phyloP scores from a whole-genome alignment of 2,888 invertebrate genomes.

The Dasypogon diadema region DNA sequence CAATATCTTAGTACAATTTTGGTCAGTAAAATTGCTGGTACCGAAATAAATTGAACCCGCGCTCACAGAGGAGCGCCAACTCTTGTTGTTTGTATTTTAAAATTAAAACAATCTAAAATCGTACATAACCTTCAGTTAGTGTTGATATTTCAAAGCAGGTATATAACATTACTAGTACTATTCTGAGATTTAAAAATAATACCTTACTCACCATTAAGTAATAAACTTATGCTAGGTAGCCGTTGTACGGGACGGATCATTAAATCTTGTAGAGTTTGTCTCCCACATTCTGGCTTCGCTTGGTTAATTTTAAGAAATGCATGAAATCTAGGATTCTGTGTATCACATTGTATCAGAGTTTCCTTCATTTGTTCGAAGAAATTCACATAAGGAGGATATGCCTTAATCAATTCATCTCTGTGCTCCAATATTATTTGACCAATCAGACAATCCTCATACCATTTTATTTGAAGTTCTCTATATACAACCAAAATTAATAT shows the following conservation, averaged over 20 bases:
- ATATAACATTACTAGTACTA: not conserved
- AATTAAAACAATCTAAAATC: too few species aligned
- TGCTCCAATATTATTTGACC: conserved; percentile 91
- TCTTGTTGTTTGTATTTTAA: too few species aligned
- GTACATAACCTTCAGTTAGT: too few species aligned
- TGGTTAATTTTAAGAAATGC: conserved; percentile 97
- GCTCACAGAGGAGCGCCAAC: too few species aligned
- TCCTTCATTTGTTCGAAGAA: conserved; percentile 98
- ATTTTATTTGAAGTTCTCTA: conserved; percentile 70
- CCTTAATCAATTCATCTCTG: conserved; percentile 88
- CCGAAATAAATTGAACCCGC: too few species aligned
- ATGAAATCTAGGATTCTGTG: conserved; percentile 94
- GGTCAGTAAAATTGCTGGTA: too few species aligned
- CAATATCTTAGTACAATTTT: too few species aligned
- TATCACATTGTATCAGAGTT: conserved; percentile 90
- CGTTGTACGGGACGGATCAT: conserved; percentile 98
- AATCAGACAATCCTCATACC: conserved; percentile 89
- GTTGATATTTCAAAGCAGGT: conserved; percentile 1
- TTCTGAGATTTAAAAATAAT: not conserved
- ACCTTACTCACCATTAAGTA: conserved; percentile 86
- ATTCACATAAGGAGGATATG: conserved; percentile 98
- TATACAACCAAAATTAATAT: conserved; percentile 22
- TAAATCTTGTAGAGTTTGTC: conserved; percentile 95
- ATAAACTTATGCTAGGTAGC: conserved; percentile 93
- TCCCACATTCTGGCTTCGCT: conserved; percentile 94